Evolutionary conservation across 2,888 invertebrate genomes (phyloP), one percentile per base, ranked within the genome.

Genomic region (Siphonodentalium dalli): DNA sequence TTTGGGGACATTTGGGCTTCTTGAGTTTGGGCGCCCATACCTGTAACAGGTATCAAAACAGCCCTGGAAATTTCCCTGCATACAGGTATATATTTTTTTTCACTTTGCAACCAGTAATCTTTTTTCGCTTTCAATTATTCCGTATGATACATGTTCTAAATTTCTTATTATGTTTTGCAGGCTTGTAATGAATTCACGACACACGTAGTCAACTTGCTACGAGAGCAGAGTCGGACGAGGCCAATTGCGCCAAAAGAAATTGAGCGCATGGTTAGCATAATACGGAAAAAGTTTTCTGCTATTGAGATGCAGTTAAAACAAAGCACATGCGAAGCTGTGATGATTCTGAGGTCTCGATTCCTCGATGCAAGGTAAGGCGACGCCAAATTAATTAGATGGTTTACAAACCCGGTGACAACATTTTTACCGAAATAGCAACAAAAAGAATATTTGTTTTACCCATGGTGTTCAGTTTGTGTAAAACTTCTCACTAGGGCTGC

Each of bases 151-250:
- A n/a, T 34, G 9, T 34, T 34, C 7, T 7, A 34, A 18, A 15
- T 15, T 11, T 15, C 8, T 34, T 34, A n/a, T 34, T 34, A 34
- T 15, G 34, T 35, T 42, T 56, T 61, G 37, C 81, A 89, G 87
- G 98, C 98, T n/a, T 99, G 99, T 86, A 95, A 94, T 83, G 98
- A 99, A 86, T 99, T 99, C 84, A 99, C 99, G 55, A 98, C 97
- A n/a, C 99, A 99, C 85, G 99, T 99, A 68, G 93, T 97, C 91
- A 98, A 98, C 84, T 85, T 98, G 72, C 86, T 98, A 64, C 86
- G 96, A 52, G 95, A 98, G 84, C 96, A 98, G 85, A 93, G 93
- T 78, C 91, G 96, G 76, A 98, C 97, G 68, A 87, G 98, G 71
- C 98, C 98, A 47, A 98, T 99, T 75, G 95, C 97, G 51, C 95